These are phyloP conservation scores for Drosophila affinis DNA, from an alignment of 2,888 invertebrate species.

Conservation along the genomic window DNA sequence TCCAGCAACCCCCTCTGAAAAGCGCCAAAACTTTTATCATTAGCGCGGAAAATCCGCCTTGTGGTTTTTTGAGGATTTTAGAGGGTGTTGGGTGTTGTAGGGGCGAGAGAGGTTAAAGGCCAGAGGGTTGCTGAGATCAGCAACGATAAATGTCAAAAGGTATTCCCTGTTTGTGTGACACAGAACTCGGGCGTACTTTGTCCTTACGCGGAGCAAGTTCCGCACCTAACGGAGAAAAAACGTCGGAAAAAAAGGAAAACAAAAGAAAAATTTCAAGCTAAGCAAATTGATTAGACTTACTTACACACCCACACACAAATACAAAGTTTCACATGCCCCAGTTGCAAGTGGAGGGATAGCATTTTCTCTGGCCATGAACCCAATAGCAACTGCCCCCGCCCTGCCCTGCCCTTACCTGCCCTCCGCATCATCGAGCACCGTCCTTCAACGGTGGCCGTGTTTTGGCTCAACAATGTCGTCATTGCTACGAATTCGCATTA, in stretches of 20 bases:
- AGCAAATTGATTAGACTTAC: conserved; percentile 67
- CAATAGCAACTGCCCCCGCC: conserved; percentile 1
- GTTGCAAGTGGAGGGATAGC: conserved; percentile 17
- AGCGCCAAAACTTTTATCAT: conserved; percentile 67
- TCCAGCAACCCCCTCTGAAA: not conserved
- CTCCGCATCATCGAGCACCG: not conserved
- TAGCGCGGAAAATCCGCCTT: conserved; percentile 72
- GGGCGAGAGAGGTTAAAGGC: not conserved
- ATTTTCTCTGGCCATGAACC: conserved; percentile 45
- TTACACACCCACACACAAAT: conserved; percentile 17
- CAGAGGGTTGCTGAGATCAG: conserved; percentile 14
- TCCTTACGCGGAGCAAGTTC: conserved; percentile 19
- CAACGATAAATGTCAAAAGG: conserved; percentile 72
- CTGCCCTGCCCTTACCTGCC: not conserved
- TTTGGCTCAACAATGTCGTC: conserved; percentile 34
- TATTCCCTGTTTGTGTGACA: conserved; percentile 43
- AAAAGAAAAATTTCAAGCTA: conserved; percentile 42
- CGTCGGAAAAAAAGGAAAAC: not conserved
- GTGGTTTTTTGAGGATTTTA: conserved; percentile 10
- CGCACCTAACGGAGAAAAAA: conserved; percentile 8
- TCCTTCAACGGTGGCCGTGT: conserved; percentile 57
- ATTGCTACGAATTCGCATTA: conserved; percentile 72
- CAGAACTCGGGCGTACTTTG: conserved; percentile 59
- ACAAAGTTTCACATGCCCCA: not conserved
- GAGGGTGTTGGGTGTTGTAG: not conserved